Percentiles rank a stretch among this genome's conserved stretches.
These are phyloP conservation scores for Romanomermis culicivorax DNA, from an alignment of 2,888 invertebrate genomes.

Conservation along the genomic window DNA sequence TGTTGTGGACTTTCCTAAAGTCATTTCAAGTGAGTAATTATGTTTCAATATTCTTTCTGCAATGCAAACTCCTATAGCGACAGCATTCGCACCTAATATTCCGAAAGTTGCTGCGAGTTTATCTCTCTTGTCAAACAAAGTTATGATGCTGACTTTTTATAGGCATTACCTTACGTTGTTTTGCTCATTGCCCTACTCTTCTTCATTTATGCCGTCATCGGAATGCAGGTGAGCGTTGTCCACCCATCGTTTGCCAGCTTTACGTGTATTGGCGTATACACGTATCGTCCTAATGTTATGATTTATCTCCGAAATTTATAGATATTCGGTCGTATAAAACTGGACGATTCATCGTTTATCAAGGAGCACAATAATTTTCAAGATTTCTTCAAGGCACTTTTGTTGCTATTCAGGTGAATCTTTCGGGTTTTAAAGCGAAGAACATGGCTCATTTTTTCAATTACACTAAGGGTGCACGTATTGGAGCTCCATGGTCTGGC, in stretches of 20 bases:
- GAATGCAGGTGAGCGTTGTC: slow-evolving; percentile 59
- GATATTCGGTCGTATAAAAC: slow-evolving; percentile 86
- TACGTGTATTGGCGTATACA: too few relatives aligned
- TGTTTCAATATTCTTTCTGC: background rate
- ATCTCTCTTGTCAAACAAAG: too few relatives aligned
- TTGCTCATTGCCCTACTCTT: slow-evolving; percentile 86
- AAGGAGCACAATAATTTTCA: slow-evolving; percentile 89
- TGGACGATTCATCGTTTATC: slow-evolving; percentile 48
- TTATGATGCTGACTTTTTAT: too few relatives aligned
- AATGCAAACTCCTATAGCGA: background rate
- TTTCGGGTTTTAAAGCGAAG: background rate
- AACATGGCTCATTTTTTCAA: too few relatives aligned
- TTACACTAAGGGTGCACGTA: too few relatives aligned
- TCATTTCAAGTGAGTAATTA: slow-evolving; percentile 45
- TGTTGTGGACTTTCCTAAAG: slow-evolving; percentile 95
- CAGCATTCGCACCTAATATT: background rate
- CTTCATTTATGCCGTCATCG: slow-evolving; percentile 95
- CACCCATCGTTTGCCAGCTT: background rate
- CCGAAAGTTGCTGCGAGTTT: too few relatives aligned
- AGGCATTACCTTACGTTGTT: slow-evolving; percentile 90
- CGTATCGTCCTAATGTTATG: too few relatives aligned
- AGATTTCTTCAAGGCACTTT: slow-evolving; percentile 80
- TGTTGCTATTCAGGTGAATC: slow-evolving; percentile 57
- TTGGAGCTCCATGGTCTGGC: too few relatives aligned
- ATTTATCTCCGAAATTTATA: slow-evolving; percentile 29